Base-by-base conservation (phyloP, 2,113 vertebrate species). In the Larimichthys crocea region DNA sequence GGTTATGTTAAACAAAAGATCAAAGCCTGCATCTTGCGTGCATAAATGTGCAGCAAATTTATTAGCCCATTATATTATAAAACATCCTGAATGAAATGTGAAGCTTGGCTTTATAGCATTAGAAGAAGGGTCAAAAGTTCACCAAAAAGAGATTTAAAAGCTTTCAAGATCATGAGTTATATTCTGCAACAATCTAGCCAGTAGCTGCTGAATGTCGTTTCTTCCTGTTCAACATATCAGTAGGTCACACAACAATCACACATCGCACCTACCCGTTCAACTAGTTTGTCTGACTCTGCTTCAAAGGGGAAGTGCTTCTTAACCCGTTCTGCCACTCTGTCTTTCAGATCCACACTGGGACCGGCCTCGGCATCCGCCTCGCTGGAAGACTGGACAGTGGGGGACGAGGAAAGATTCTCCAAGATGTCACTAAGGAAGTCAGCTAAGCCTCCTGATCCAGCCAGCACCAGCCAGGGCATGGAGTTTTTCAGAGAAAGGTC, bases 391-490 rank as follows among this genome's bases (percentile, higher is more conserved):
- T 92, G 85, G 20, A 46, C 61, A 1, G 26, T 57, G 3, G 88
- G 49, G 0, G 76, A 55, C 4, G 83, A 88, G 0, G 91, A 93
- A 64, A 91, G 82, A 11, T 95, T 96, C 80, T 95, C 94, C 77
- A 97, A 59, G 22, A 96, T 57, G 63, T 97, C 96, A 0, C 93
- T 94, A 84, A 98, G 64, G 82, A 96, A 94, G 86, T 97, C 96
- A 0, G 97, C 96, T 10, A 95, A 83, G 1, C 97, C 97, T 29
- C 97, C 97, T 0, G 97, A 97, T 1, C 96, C 96, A 0, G 95
- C 96, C 85, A 98, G 92, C 55, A 98, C 91, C 75, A 98, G 92
- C 93, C 97, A 98, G 62, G 97, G 97, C 62, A 96, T 95, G 46
- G 87, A 93, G 40, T 62, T 95, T 73, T 94, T 94, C 8, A 96